phyloP scores from a whole-genome alignment of 2,797 vertebrate species.

The Urophycis tenuis region DNA sequence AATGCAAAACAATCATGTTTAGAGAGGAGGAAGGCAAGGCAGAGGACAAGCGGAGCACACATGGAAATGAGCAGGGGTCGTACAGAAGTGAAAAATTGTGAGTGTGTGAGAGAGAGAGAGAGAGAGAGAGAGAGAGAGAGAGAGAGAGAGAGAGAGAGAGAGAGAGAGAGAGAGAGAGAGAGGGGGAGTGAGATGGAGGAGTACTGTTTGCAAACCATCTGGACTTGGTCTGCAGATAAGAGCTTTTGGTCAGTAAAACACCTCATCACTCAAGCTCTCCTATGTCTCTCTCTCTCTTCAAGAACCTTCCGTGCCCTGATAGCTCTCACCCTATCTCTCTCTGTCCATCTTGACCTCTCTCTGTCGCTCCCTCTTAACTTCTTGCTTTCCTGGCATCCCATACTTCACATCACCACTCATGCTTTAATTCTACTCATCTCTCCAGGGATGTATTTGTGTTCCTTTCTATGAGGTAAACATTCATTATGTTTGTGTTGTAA shows the following conservation, averaged over 20 bases:
- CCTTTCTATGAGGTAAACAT: not conserved
- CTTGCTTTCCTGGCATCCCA: constrained; percentile 2
- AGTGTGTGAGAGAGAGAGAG: not conserved
- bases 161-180: not conserved
- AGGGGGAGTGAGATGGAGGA: not conserved
- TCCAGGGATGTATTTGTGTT: not conserved
- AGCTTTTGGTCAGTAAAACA: constrained; percentile 53
- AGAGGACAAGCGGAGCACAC: not conserved
- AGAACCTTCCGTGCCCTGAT: not conserved
- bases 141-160: constrained; percentile 1
- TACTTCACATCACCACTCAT: not conserved
- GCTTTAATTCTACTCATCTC: not conserved
- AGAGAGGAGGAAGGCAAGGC: not conserved
- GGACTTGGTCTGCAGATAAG: constrained; percentile 58
- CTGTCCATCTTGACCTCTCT: not conserved
- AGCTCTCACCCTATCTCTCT: not conserved
- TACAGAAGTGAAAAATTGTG: not conserved
- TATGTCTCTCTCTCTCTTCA: not conserved
- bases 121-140: not conserved
- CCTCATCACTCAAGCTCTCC: constrained; percentile 50
- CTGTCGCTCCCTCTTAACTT: not conserved
- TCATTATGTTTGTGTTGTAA: not conserved
- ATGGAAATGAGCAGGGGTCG: not conserved
- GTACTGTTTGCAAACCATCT: constrained; percentile 53
- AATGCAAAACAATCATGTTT: not conserved